phyloP scores from a whole-genome alignment of 2,888 invertebrate genomes.

The Mesodorylaimus sp. region DNA sequence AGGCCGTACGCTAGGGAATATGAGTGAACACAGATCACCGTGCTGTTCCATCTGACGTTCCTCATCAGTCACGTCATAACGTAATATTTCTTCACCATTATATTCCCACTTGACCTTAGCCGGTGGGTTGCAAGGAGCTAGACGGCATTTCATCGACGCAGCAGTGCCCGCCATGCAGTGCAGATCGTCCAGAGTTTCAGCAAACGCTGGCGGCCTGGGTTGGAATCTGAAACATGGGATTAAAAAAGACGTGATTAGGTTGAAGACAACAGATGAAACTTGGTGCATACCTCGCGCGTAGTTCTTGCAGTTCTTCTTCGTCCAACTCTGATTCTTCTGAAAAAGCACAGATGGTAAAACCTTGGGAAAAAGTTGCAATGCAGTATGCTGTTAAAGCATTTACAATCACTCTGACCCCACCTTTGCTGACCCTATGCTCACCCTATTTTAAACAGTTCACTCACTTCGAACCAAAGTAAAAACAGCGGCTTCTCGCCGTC shows the following conservation, averaged over 20 bases:
- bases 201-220: not conserved
- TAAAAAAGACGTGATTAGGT: not conserved
- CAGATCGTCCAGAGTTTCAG: not conserved
- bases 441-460: not conserved
- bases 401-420: no score
- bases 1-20: not conserved
- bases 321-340: constrained; percentile 2
- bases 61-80: constrained; percentile 1
- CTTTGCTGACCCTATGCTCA: no score
- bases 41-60: not conserved
- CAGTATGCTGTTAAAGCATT: no score
- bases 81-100: no score
- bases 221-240: not conserved
- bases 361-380: not conserved
- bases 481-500: constrained; percentile 13
- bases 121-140: constrained; percentile 12
- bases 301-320: constrained; percentile 4
- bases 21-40: constrained; percentile 1
- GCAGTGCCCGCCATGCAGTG: not conserved
- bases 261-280: not conserved
- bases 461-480: constrained; percentile 1
- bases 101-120: constrained; percentile 20
- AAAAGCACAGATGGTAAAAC: not conserved
- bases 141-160: constrained; percentile 1
- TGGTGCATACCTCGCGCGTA: not conserved